Conservation (phyloP, 1,140 invertebrate species). For the Zaprionus nigranus region DNA sequence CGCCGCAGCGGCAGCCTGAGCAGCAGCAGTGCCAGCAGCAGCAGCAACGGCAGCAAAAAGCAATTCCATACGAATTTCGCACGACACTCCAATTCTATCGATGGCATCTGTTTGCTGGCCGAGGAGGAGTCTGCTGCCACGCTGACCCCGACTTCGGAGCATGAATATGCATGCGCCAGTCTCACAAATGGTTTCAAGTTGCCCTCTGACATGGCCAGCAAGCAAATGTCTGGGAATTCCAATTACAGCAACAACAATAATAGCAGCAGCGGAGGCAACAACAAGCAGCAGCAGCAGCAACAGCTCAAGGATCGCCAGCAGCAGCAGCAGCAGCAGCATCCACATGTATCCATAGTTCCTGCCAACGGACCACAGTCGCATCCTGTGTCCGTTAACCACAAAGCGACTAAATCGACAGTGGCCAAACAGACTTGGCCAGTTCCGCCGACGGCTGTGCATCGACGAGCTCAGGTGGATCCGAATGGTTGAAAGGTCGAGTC, state of each 20-base stretch:
- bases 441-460: conserved; percentile 60
- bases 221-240: conserved; percentile 33
- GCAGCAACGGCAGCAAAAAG: conserved; percentile 67
- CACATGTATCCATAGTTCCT: conserved; percentile 75
- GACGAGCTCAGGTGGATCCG: conserved; percentile 79
- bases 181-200: conserved; percentile 75
- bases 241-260: conserved; percentile 34
- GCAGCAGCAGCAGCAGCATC: conserved; percentile 53
- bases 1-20: conserved; percentile 72
- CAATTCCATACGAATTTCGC: conserved; percentile 79
- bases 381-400: conserved; percentile 58
- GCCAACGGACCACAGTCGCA: conserved; percentile 64
- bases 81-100: conserved; percentile 79
- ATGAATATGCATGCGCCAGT: conserved; percentile 62
- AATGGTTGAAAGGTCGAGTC: conserved; percentile 66
- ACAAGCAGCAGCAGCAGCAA: conserved; percentile 18
- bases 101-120: conserved; percentile 79
- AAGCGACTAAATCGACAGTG: conserved; percentile 36
- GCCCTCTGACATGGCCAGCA: conserved; percentile 62
- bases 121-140: conserved; percentile 80
- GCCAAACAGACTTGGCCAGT: conserved; percentile 69
- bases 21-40: conserved; percentile 74
- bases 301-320: conserved; percentile 60
- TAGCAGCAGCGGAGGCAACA: conserved; percentile 25
- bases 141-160: conserved; percentile 75